Percentiles rank a stretch among this genome's conserved stretches.
These are phyloP conservation scores for Lepidochrysops patricia DNA, from an alignment of 2,888 invertebrate species.

Conservation along the genomic window DNA sequence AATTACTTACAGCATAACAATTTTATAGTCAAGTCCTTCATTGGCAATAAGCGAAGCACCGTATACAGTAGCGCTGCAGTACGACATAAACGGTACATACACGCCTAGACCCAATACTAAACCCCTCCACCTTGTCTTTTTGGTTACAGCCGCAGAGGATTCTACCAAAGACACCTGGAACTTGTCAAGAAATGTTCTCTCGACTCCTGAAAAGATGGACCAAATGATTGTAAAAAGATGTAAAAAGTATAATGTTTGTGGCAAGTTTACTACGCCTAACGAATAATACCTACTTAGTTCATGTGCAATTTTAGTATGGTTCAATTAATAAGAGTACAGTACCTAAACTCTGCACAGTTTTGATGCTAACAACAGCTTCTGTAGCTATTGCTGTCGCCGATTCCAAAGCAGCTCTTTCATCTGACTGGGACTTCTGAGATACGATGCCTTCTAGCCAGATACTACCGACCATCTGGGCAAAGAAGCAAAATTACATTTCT, in stretches of 20 bases:
- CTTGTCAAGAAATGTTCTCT: slow-evolving; percentile 70
- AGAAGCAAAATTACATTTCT: background rate
- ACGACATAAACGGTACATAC: slow-evolving; percentile 80
- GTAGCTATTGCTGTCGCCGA: slow-evolving; percentile 77
- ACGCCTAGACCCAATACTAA: slow-evolving; percentile 80
- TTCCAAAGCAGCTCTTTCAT: slow-evolving; percentile 77
- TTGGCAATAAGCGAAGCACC: slow-evolving; percentile 79
- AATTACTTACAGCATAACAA: slow-evolving; percentile 77
- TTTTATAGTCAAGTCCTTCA: slow-evolving; percentile 75
- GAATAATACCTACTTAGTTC: too few species aligned
- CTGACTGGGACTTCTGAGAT: slow-evolving; percentile 73
- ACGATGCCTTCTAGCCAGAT: slow-evolving; percentile 77
- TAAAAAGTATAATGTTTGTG: too few species aligned
- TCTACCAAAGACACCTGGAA: slow-evolving; percentile 66
- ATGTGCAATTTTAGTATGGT: too few species aligned
- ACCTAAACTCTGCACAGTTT: slow-evolving; percentile 78
- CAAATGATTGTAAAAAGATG: background rate
- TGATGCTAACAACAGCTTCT: slow-evolving; percentile 79
- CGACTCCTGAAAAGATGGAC: slow-evolving; percentile 48
- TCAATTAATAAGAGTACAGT: slow-evolving; percentile 22
- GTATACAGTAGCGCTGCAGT: slow-evolving; percentile 80
- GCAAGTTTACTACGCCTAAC: too few species aligned
- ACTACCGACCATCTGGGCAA: slow-evolving; percentile 66
- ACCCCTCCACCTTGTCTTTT: slow-evolving; percentile 78
- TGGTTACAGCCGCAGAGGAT: slow-evolving; percentile 69